Evolutionary conservation across 2,797 vertebrate species (phyloP).

Genomic region (Avahi laniger): DNA sequence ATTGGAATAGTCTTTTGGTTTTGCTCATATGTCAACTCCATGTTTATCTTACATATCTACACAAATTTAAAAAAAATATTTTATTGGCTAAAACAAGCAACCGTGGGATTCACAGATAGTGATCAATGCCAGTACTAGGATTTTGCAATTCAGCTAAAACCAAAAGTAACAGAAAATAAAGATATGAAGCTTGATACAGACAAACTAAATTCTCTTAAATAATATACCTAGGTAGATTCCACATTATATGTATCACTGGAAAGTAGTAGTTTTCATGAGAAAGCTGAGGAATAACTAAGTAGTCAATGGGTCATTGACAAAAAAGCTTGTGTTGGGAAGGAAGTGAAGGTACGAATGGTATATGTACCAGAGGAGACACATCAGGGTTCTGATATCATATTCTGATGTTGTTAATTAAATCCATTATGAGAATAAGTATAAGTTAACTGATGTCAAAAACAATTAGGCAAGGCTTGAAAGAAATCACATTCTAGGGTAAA

Average conservation of each 20-base stretch:
- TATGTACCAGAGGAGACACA: background rate
- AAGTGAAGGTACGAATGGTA: fast-evolving
- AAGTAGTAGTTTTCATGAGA: background rate
- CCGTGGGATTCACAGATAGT: background rate
- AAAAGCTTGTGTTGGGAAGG: background rate
- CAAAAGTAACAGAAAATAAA: background rate
- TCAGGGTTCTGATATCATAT: background rate
- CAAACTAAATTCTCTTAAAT: background rate
- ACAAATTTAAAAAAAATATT: background rate
- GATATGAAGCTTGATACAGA: background rate
- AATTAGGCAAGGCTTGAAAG: background rate
- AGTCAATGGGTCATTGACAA: background rate
- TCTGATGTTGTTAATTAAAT: background rate
- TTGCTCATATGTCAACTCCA: background rate
- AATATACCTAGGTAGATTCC: background rate
- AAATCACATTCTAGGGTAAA: background rate
- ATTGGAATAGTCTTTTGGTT: background rate
- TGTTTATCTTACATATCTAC: background rate
- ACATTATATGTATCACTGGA: background rate
- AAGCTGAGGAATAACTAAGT: background rate
- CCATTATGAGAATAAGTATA: background rate
- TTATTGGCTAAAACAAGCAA: background rate
- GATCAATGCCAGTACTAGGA: background rate
- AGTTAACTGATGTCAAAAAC: background rate
- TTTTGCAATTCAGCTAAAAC: background rate